Base-by-base conservation (phyloP, 2,888 invertebrate species). In the Ischnura elegans region DNA sequence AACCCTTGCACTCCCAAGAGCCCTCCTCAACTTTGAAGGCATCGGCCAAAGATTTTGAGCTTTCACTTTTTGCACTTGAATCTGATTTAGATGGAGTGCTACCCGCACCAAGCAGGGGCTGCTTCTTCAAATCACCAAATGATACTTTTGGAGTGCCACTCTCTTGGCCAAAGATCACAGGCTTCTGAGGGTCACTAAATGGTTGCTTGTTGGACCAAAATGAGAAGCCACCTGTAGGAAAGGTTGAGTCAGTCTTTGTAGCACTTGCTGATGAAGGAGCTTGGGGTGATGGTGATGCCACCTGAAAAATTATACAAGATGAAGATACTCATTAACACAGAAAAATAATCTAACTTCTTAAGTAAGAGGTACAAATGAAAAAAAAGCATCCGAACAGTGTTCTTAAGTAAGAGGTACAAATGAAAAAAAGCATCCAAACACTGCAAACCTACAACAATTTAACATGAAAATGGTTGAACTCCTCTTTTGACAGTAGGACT, bases 1-100 rank as follows among this genome's bases (percentile, higher is more conserved):
- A 97, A 36, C 96, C 96, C 21, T 96, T 95, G 95, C 97, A 97
- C 94, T 97, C 97, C 97, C 97, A 97, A 66, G 96, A 96, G 46
- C 96, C 96, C 45, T 95, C 95, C 93, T 96, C 95, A 4, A 95
- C 94, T 93, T 95, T 95, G 45, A 95, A 95, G 93, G 94, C 94
- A 13, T 13, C 47, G 29, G 95, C 94, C 90, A 96, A 94, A 61
- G 61, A 61, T 16, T 95, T 94, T 93, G 61, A 76, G 0, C 76
- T 36, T 29, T 76, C 76, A 76, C 29, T 76, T 76, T 76, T 76
- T 13, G 2, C 29, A 2, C 10, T 25, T 1, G 36, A 36, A 36
- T 76, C 36, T 36, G 76, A 76, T 13, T 76, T 76, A 25, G 76
- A 36, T 36, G 76, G 10, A 36, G 16, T 16, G 36, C 13, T 76